Evolutionary conservation across 2,113 vertebrate species (phyloP), one percentile per base, ranked within the genome.

Genomic region (Grus americana): DNA sequence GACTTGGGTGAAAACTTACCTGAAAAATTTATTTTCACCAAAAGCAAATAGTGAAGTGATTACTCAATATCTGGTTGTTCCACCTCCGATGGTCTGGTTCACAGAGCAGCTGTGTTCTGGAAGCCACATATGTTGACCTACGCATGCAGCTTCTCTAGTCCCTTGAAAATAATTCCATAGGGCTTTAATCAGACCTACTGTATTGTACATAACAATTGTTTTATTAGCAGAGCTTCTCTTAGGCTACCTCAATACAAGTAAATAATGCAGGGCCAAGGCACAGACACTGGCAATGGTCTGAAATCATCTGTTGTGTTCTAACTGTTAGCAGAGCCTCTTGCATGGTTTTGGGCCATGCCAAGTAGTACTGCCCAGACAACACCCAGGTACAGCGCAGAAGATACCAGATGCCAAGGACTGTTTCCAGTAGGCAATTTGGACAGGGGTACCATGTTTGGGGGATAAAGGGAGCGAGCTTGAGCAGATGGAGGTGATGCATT

Each of bases 401-500:
- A 42, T 23, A 72, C 1, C 10, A 40, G 54, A 57, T 94, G 92
- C 66, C 84, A 94, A 75, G 15, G 52, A 65, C 16, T 92, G 44
- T 63, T 92, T 93, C 80, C 84, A 79, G 36, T 19, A 5, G 3
- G 80, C 81, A 87, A 38, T 82, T 38, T 91, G 70, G 68, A 82
- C 44, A 65, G 1, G 8, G 59, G 10, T 30, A 87, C n/a, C 14
- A 9, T 54, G 29, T 73, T 93, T 72, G 61, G 90, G 63, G 40
- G 49, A 65, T 84, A 74, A 91, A 82, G 30, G 27, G 21, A 83
- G 29, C 1, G 6, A 94, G 26, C 20, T 17, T 83, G 59, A 94
- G 58, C 88, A 88, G 94, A 92, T 80, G 88, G 88, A 90, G 22
- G 22, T 65, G n/a, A 95, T 83, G 30, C 79, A 63, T 23, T 74